A percentile compares a stretch with the other conserved stretches of the same genome.
Conservation (phyloP, 2,113 vertebrate genomes). For the Sebastes schlegelii region DNA sequence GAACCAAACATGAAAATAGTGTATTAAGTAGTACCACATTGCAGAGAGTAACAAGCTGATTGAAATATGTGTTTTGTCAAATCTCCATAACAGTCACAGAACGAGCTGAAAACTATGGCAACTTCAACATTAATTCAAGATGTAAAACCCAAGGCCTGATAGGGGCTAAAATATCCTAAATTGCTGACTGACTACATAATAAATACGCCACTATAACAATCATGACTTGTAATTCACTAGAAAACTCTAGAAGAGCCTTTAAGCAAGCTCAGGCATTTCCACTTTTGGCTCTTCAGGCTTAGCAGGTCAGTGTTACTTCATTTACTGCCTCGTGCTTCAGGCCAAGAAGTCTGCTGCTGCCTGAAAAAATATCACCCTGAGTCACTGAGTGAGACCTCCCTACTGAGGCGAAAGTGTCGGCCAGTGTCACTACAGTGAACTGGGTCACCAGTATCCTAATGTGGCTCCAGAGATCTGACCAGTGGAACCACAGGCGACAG, state of each 20-base stretch:
- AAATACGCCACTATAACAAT: background rate
- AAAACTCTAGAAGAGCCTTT: conserved; percentile 16
- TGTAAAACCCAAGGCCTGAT: background rate
- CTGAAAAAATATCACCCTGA: conserved; percentile 36
- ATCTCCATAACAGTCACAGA: background rate
- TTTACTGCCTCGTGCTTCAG: conserved; percentile 20
- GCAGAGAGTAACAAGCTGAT: background rate
- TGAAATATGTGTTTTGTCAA: background rate
- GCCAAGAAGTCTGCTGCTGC: conserved; percentile 24
- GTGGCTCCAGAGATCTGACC: conserved; percentile 71
- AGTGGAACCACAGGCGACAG: conserved; percentile 65
- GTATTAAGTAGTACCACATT: too few species aligned
- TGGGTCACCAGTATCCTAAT: conserved; percentile 66
- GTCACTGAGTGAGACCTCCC: conserved; percentile 29
- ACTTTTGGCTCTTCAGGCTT: conserved; percentile 7
- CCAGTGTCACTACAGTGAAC: conserved; percentile 54
- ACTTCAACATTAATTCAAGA: background rate
- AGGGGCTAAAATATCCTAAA: background rate
- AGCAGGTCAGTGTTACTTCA: conserved; percentile 31
- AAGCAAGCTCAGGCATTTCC: conserved; percentile 25
- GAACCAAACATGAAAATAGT: background rate
- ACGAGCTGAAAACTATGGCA: background rate
- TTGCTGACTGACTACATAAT: background rate
- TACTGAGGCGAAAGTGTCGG: conserved; percentile 37
- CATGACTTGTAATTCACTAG: background rate